Evolutionary conservation across 1,140 invertebrate species (phyloP).

Genomic region (Plectus sambesii): DNA sequence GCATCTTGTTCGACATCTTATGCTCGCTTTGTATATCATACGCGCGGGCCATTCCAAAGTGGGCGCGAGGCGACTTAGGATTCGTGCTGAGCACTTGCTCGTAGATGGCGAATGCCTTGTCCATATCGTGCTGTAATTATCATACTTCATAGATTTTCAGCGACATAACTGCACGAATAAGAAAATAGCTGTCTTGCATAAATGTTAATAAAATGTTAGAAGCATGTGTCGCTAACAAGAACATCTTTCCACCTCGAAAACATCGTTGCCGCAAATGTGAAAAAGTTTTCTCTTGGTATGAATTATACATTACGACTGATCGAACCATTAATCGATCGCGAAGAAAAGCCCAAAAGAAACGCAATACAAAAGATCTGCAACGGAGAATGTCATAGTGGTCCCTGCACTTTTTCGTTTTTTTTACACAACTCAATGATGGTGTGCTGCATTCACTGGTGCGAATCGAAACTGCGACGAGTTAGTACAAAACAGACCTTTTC

Average conservation of each 20-base stretch:
- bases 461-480: too few relatives aligned
- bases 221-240: too few relatives aligned
- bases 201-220: too few relatives aligned
- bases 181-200: too few relatives aligned
- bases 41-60: constrained; percentile 55
- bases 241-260: too few relatives aligned
- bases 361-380: constrained; percentile 1
- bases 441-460: constrained; percentile 4
- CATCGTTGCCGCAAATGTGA: too few relatives aligned
- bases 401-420: constrained; percentile 18
- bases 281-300: background rate
- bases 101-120: constrained; percentile 49
- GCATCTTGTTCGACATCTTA: constrained; percentile 57
- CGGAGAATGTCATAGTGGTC: constrained; percentile 20
- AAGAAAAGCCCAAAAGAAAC: constrained; percentile 4
- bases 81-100: constrained; percentile 51
- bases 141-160: constrained; percentile 8
- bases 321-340: constrained; percentile 11
- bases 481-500: too few relatives aligned
- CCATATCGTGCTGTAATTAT: constrained; percentile 47
- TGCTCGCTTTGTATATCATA: constrained; percentile 53
- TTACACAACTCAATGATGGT: too few relatives aligned
- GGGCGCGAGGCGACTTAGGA: constrained; percentile 55
- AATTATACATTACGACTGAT: background rate
- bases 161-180: constrained; percentile 9